Evolutionary conservation across 64 coral and sea anemone species (phyloP).

Genomic region (Pocillopora verrucosa): DNA sequence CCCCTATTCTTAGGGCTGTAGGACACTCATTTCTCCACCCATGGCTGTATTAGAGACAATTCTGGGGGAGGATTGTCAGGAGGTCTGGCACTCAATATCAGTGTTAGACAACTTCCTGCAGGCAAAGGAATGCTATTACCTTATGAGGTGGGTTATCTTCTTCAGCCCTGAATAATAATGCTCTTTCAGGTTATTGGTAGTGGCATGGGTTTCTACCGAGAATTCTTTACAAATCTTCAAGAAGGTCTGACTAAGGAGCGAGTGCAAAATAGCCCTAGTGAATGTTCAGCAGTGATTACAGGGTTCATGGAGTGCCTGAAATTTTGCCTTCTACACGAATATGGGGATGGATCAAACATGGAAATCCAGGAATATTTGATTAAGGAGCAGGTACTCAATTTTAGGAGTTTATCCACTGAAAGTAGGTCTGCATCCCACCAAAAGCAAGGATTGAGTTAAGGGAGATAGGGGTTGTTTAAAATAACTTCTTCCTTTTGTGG

Average conservation of each 20-base stretch:
- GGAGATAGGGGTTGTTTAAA: too few relatives aligned
- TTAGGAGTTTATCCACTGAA: too few relatives aligned
- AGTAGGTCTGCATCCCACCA: too few relatives aligned
- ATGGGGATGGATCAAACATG: background rate
- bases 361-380: slow-evolving; percentile 63
- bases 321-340: slow-evolving; percentile 52
- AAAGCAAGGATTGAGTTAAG: too few relatives aligned
- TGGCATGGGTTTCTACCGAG: slow-evolving; percentile 65
- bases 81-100: too few relatives aligned
- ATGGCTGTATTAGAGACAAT: too few relatives aligned
- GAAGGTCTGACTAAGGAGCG: slow-evolving; percentile 63
- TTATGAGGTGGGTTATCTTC: background rate
- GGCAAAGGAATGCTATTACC: too few relatives aligned
- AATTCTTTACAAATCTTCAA: slow-evolving; percentile 74
- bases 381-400: slow-evolving; percentile 62
- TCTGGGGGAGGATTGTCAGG: too few relatives aligned
- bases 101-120: too few relatives aligned
- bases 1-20: too few relatives aligned
- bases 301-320: slow-evolving; percentile 95
- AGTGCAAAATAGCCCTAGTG: slow-evolving; percentile 69
- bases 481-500: too few relatives aligned
- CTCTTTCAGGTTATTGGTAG: slow-evolving; percentile 45
- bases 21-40: too few relatives aligned
- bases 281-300: slow-evolving; percentile 71
- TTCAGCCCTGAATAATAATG: background rate